Percentiles rank a stretch among this genome's conserved stretches.
Evolutionary conservation across 2,113 vertebrate species (phyloP).

Genomic region (Lycaon pictus): DNA sequence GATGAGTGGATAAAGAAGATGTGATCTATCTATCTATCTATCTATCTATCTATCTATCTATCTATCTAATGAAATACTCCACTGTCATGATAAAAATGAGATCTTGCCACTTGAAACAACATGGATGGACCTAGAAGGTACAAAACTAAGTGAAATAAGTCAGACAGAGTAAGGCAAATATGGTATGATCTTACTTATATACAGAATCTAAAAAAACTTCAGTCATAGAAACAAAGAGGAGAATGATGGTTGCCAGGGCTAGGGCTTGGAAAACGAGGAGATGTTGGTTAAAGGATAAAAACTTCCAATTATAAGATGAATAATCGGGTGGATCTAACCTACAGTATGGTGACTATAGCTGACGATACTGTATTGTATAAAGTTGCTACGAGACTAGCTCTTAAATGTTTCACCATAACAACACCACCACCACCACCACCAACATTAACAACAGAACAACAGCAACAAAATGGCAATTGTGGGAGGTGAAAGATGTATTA

Average conservation of each 20-base stretch:
- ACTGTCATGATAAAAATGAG: not conserved
- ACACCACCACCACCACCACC: not conserved
- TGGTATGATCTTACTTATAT: not conserved
- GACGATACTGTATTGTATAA: not conserved
- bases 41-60: no score
- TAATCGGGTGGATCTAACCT: not conserved
- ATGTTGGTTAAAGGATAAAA: not conserved
- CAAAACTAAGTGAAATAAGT: not conserved
- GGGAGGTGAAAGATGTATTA: not conserved
- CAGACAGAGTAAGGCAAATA: not conserved
- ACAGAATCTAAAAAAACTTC: not conserved
- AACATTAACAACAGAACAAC: not conserved
- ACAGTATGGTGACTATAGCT: not conserved
- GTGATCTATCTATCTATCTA: not conserved
- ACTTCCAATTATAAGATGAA: not conserved
- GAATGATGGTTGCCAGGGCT: not conserved
- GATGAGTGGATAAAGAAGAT: not conserved
- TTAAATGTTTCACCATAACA: not conserved
- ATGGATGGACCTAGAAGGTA: not conserved
- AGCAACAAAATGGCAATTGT: not conserved
- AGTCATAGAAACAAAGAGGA: not conserved
- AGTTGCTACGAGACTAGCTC: not conserved
- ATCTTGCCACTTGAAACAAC: not conserved
- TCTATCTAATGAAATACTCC: not conserved
- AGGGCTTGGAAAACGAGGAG: not conserved